These are phyloP conservation scores for Drosophila anomalata DNA, from an alignment of 2,888 invertebrate genomes.

Conservation along the genomic window DNA sequence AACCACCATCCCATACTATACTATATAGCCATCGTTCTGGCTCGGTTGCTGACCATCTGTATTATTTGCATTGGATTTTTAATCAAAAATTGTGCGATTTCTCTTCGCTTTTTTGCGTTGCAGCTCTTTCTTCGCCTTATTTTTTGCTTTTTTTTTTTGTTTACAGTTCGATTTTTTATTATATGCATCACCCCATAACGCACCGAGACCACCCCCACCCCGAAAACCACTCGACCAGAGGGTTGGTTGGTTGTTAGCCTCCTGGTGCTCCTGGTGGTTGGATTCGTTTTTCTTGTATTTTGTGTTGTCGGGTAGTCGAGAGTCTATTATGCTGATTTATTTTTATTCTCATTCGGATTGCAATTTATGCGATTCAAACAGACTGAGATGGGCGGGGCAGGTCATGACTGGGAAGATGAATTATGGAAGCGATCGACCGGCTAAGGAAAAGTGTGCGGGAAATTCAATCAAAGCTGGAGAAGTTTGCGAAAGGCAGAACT, in stretches of 20 bases:
- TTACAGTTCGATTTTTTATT: constrained; percentile 52
- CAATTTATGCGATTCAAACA: constrained; percentile 58
- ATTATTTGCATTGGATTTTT: constrained; percentile 73
- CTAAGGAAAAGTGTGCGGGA: constrained; percentile 49
- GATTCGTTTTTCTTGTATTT: constrained; percentile 30
- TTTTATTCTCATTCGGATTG: constrained; percentile 75
- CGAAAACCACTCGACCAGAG: constrained; percentile 39
- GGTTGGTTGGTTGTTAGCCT: constrained; percentile 57
- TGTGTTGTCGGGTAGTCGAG: constrained; percentile 27
- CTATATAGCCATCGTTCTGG: neutral
- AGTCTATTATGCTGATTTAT: constrained; percentile 79
- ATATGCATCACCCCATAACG: constrained; percentile 29
- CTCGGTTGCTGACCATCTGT: constrained; percentile 41
- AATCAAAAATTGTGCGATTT: constrained; percentile 64
- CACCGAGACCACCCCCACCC: neutral
- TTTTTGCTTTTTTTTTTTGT: constrained; percentile 22
- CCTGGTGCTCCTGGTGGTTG: constrained; percentile 54
- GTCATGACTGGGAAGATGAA: constrained; percentile 54
- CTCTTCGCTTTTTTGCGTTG: constrained; percentile 33
- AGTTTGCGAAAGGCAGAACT: neutral
- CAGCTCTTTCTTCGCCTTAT: constrained; percentile 30
- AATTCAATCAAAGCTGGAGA: constrained; percentile 4
- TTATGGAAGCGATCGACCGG: constrained; percentile 55
- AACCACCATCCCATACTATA: neutral
- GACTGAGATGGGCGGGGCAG: too few species aligned